Evolutionary conservation across 2,113 vertebrate genomes (phyloP).

Genomic region (Zootoca vivipara): DNA sequence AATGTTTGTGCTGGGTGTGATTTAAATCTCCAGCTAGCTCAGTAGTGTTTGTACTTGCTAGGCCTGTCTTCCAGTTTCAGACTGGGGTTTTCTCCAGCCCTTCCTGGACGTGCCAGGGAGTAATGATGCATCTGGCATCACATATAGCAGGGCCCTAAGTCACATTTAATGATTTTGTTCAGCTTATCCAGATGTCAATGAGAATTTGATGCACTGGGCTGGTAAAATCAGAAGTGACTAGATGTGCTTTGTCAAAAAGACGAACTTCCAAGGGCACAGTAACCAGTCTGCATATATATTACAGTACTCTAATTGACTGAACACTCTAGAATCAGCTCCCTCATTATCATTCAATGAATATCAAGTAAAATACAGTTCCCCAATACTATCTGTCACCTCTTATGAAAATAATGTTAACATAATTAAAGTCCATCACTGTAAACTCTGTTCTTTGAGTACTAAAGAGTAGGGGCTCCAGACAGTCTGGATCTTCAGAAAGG

Average conservation of each 20-base stretch:
- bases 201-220: not conserved
- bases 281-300: not conserved
- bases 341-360: not conserved
- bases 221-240: not conserved
- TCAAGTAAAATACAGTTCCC: not conserved
- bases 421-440: not conserved
- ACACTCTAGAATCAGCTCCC: not conserved
- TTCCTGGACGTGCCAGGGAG: not conserved
- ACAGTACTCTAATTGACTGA: too few relatives aligned
- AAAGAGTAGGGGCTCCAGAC: slow-evolving; percentile 9
- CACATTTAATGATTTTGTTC: not conserved
- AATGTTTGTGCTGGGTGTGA: too few relatives aligned
- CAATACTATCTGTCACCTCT: not conserved
- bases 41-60: not conserved
- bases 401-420: not conserved
- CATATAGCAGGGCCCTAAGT: not conserved
- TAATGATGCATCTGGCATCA: not conserved
- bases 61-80: not conserved
- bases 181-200: not conserved
- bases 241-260: not conserved
- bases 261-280: not conserved
- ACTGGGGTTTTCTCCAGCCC: not conserved
- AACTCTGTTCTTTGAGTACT: not conserved
- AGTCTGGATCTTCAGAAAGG: not conserved
- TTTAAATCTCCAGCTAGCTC: not conserved